Conservation (phyloP, 2,888 invertebrate species). For the Rutpela maculata region DNA sequence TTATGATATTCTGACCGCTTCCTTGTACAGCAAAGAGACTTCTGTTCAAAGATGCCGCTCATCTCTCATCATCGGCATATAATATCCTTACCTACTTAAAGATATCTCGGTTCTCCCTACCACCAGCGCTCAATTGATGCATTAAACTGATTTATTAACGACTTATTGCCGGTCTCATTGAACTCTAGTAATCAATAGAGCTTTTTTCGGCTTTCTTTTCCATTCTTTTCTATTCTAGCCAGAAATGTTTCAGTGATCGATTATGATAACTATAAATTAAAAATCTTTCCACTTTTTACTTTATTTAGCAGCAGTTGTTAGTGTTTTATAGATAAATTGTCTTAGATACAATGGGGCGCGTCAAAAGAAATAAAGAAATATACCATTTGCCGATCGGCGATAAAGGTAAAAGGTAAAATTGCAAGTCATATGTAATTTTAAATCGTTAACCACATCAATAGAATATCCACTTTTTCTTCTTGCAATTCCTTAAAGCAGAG, state of each 20-base stretch:
- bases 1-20: constrained; percentile 68
- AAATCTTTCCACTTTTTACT: constrained; percentile 18
- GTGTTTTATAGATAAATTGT: constrained; percentile 14
- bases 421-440: background rate
- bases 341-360: constrained; percentile 1
- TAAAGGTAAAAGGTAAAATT: constrained; percentile 25
- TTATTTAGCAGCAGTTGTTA: constrained; percentile 24
- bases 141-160: constrained; percentile 38
- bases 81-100: constrained; percentile 53
- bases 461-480: background rate
- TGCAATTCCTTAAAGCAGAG: too few relatives aligned
- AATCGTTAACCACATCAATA: background rate
- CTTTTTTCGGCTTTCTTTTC: constrained; percentile 25
- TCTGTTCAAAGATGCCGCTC: constrained; percentile 60
- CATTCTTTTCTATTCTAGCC: constrained; percentile 9
- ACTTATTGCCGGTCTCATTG: constrained; percentile 35
- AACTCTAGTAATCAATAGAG: constrained; percentile 29
- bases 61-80: constrained; percentile 50
- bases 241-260: constrained; percentile 24
- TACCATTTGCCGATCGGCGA: constrained; percentile 1
- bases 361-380: constrained; percentile 30
- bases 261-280: constrained; percentile 37
- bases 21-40: constrained; percentile 60
- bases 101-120: constrained; percentile 25
- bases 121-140: constrained; percentile 13